These are phyloP conservation scores for Peucedramus taeniatus DNA, from an alignment of 2,113 vertebrate species.

Conservation along the genomic window DNA sequence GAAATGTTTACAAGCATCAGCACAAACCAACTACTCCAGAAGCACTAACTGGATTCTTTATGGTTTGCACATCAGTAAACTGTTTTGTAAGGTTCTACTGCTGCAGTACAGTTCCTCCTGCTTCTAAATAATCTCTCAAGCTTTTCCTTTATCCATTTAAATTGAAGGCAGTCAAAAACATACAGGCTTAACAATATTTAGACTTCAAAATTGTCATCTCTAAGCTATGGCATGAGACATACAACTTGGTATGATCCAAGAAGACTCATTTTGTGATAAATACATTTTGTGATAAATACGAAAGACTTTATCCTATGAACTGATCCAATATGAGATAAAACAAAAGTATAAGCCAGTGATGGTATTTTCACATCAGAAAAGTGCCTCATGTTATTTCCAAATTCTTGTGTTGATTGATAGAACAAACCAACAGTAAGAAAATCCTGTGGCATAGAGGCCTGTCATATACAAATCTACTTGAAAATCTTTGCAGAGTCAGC, in stretches of 20 bases:
- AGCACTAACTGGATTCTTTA: slow-evolving; percentile 13
- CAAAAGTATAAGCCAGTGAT: not conserved
- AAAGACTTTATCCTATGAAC: not conserved
- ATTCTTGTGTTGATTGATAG: not conserved
- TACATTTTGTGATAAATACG: not conserved
- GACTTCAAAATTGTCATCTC: not conserved
- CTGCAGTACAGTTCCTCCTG: not conserved
- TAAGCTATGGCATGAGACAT: not conserved
- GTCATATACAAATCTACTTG: not conserved
- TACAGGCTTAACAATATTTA: not conserved
- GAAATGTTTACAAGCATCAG: slow-evolving; percentile 35
- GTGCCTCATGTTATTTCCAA: not conserved
- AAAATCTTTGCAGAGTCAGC: not conserved
- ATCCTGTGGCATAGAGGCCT: not conserved
- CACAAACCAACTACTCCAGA: not conserved
- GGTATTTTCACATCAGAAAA: not conserved
- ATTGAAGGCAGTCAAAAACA: not conserved
- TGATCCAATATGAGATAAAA: not conserved
- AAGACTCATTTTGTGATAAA: not conserved
- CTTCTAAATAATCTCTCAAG: not conserved
- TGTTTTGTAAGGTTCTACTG: not conserved
- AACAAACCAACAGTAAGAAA: not conserved
- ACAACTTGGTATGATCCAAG: not conserved
- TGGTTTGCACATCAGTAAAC: not conserved
- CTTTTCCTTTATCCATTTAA: not conserved